phyloP scores from a whole-genome alignment of 2,113 vertebrate genomes.

The Paratilapia polleni region DNA sequence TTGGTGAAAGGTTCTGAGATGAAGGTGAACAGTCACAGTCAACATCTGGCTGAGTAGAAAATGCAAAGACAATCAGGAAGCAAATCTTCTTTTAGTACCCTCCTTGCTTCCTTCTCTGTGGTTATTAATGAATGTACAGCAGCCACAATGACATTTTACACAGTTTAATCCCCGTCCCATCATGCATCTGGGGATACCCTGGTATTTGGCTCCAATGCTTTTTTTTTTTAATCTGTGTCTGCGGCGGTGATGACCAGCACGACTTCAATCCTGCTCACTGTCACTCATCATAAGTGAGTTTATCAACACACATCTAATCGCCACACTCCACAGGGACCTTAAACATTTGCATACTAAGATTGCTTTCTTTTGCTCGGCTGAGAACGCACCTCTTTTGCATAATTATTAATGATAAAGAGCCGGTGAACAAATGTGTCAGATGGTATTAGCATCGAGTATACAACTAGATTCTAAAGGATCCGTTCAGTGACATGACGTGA shows the following conservation, averaged over 20 bases:
- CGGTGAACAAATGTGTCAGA: slow-evolving; percentile 87
- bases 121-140: slow-evolving; percentile 84
- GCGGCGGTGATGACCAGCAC: slow-evolving; percentile 79
- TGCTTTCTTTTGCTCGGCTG: slow-evolving; percentile 88
- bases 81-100: slow-evolving; percentile 85
- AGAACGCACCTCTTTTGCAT: slow-evolving; percentile 86
- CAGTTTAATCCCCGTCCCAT: slow-evolving; percentile 83
- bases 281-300: slow-evolving; percentile 92
- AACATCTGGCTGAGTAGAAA: slow-evolving; percentile 85
- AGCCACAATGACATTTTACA: slow-evolving; percentile 84
- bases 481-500: slow-evolving; percentile 40
- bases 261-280: slow-evolving; percentile 89
- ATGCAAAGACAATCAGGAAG: slow-evolving; percentile 80
- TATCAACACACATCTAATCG: slow-evolving; percentile 88
- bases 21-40: slow-evolving; percentile 78
- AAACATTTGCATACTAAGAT: slow-evolving; percentile 92
- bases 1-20: slow-evolving; percentile 74
- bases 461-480: slow-evolving; percentile 69
- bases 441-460: slow-evolving; percentile 81
- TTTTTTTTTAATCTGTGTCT: slow-evolving; percentile 82
- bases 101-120: slow-evolving; percentile 77
- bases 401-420: slow-evolving; percentile 91
- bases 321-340: slow-evolving; percentile 85
- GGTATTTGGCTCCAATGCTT: slow-evolving; percentile 83
- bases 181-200: slow-evolving; percentile 86